phyloP scores from a whole-genome alignment of 2,797 vertebrate species.

The Onychomys torridus region DNA sequence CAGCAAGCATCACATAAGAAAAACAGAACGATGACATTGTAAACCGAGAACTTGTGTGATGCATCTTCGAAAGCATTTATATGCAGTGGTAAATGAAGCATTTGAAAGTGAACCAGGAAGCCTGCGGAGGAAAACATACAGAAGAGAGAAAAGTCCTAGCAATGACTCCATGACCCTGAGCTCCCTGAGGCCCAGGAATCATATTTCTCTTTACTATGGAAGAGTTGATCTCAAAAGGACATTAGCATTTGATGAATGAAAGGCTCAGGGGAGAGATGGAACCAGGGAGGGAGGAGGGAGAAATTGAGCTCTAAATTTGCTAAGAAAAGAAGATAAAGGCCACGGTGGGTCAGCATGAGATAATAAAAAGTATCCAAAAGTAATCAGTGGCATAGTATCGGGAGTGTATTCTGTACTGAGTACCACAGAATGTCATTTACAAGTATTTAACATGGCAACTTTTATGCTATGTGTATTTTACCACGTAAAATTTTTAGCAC shows the following conservation, averaged over 20 bases:
- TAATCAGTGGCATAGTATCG: too few relatives aligned
- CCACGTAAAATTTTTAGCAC: not conserved
- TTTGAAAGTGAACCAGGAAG: not conserved
- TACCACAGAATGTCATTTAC: too few relatives aligned
- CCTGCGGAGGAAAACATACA: not conserved
- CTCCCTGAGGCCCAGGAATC: not conserved
- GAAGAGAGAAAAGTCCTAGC: not conserved
- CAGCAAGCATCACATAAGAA: not conserved
- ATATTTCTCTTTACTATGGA: not conserved
- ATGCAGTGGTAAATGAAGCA: not conserved
- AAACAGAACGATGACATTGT: not conserved
- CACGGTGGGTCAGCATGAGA: not conserved
- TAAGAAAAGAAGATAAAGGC: not conserved
- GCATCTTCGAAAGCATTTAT: not conserved
- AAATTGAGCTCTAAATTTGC: not conserved
- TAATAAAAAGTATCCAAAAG: too few relatives aligned
- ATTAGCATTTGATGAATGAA: not conserved
- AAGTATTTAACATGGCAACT: not conserved
- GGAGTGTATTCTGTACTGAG: too few relatives aligned
- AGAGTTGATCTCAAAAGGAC: not conserved
- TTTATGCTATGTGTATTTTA: not conserved
- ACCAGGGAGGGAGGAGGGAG: not conserved
- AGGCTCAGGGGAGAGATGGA: not conserved
- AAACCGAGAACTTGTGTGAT: not conserved
- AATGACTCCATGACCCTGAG: not conserved